These are phyloP conservation scores for Oryzias curvinotus DNA, from an alignment of 2,113 vertebrate species.

Conservation along the genomic window DNA sequence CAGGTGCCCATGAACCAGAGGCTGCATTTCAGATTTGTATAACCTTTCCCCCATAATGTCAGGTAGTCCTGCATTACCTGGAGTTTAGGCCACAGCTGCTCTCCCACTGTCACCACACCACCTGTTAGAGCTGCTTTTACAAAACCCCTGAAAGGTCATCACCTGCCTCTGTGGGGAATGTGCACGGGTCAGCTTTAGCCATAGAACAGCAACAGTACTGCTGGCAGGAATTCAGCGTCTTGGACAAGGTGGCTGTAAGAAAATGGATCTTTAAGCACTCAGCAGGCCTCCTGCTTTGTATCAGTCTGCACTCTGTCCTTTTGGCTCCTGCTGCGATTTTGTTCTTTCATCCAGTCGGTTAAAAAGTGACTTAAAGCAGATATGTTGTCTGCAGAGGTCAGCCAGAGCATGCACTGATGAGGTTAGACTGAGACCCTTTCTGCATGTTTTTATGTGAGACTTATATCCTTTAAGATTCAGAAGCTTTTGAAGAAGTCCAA, in stretches of 20 bases:
- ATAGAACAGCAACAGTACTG: conserved; percentile 3
- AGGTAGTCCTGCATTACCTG: too few relatives aligned
- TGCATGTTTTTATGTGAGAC: too few relatives aligned
- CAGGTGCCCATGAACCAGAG: too few relatives aligned
- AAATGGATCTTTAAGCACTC: conserved; percentile 10
- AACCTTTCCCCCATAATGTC: too few relatives aligned
- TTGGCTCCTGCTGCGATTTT: background rate
- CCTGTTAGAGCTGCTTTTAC: background rate
- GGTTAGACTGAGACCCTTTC: conserved; percentile 5
- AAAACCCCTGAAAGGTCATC: background rate
- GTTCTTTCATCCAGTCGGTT: conserved; percentile 32
- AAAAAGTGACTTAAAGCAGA: conserved; percentile 33
- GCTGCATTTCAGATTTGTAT: too few relatives aligned
- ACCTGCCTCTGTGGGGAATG: background rate
- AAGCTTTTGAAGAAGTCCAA: conserved; percentile 6
- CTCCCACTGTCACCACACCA: background rate
- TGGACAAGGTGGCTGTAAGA: conserved; percentile 14
- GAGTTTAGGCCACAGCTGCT: too few relatives aligned
- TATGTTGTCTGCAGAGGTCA: conserved; percentile 3
- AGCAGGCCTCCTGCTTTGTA: conserved; percentile 8
- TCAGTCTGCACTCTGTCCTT: conserved; percentile 5
- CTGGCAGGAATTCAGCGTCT: conserved; percentile 3
- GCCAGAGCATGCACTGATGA: conserved; percentile 27
- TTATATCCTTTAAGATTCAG: conserved; percentile 14
- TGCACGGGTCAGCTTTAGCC: conserved; percentile 22